Evolutionary conservation across 2,888 invertebrate species (phyloP), one percentile per base, ranked within the genome.

Genomic region (Arge pagana): DNA sequence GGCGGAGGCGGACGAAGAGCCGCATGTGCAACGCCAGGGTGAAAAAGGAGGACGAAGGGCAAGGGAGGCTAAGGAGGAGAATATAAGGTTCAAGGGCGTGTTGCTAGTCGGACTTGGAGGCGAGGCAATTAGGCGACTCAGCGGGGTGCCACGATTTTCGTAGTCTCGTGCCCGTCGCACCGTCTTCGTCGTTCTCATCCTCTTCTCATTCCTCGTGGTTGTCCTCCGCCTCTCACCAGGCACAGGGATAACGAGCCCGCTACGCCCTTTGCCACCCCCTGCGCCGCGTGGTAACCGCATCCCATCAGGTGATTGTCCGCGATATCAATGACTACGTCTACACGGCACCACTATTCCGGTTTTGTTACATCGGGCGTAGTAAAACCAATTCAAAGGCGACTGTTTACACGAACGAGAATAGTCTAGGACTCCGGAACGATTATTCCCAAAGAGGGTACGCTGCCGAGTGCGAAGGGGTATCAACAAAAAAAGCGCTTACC

Each of bases 51-150:
- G 54, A 53, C 61, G 59, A 56, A 54, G 57, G 42, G 50, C 41
- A 31, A 42, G 52, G 57, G 24, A 53, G 49, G 48, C 41, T 50
- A 30, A 50, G 45, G 35, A 40, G 52, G 16, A 55, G 13, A 19
- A 45, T 56, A 60, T 54, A 66, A 65, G 65, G 72, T 72, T 74
- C 74, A 74, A 74, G 73, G 74, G 70, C 72, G 67, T 64, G 63
- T 51, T 63, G 62, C 57, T n/a, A 56, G 54, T 49, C 54, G 50
- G 49, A 62, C 52, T 62, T 60, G 60, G 67, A 66, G 68, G 66
- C 70, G 63, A 74, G 67, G 72, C 74, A 74, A 74, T 74, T 74
- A 74, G 74, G 68, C 64, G 65, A 57, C 73, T 48, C 74, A 74
- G 74, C 72, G 52, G 74, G 74, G 72, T 72, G 72, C 72, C 73